Evolutionary conservation across 1,140 invertebrate species (phyloP), one percentile per base, ranked within the genome.

Genomic region (Telenomus remus): DNA sequence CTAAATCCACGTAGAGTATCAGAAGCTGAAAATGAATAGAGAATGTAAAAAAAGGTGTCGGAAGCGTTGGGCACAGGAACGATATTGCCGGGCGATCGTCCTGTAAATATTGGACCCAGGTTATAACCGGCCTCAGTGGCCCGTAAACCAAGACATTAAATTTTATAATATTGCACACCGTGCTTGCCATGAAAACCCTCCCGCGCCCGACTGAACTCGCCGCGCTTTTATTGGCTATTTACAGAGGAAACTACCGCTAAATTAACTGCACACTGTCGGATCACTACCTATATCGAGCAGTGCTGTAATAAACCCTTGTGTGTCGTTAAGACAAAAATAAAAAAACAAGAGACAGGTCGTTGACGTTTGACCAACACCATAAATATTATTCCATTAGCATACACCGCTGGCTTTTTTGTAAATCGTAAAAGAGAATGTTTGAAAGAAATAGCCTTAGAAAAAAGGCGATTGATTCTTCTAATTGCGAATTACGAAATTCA

Each of bases 131-230:
- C 82, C 85, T 82, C 81, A 81, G 75, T 75, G 79, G 81, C 79
- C 85, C 87, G 84, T 88, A 87, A 87, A 88, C 84, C 84, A 87
- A 86, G 85, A 86, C 86, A 87, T 88, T 87, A 87, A 87, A 87
- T 88, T 87, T 87, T 88, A 87, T 87, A 87, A 87, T 87, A 87
- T 87, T 85, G 84, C 85, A 74, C 81, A 63, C 80, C 72, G 72
- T 70, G 80, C 78, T 65, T 76, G 76, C 61, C 60, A 50, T 79
- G 77, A 63, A 68, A 75, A 80, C 53, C 61, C 66, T 79, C 66
- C 66, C 80, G 78, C 75, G 42, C 70, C 64, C 78, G 64, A 57
- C 49, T 78, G 44, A 68, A 79, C 74, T 76, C 76, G 71, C 79
- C 64, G 71, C 43, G 84, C 85, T 87, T 88, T 87, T 87, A 88